These are phyloP conservation scores for Micropterix aruncella DNA, from an alignment of 2,888 invertebrate species.

Conservation along the genomic window DNA sequence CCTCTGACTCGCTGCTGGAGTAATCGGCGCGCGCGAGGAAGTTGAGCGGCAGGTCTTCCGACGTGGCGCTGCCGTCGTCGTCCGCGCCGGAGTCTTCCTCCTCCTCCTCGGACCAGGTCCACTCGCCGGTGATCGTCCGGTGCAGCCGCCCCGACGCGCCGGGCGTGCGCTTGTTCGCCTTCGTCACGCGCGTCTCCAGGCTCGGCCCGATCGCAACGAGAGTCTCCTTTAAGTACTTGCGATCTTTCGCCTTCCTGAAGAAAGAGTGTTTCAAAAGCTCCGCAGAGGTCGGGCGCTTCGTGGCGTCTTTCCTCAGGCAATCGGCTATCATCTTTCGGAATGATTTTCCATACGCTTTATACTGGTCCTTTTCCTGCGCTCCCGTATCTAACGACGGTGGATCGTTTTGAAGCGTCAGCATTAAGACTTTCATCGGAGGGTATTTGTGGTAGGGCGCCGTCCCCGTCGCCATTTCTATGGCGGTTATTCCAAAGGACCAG, in stretches of 20 bases:
- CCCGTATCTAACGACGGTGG: constrained; percentile 94
- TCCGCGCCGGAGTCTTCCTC: constrained; percentile 51
- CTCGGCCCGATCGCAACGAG: constrained; percentile 77
- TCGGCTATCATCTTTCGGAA: constrained; percentile 97
- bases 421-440: constrained; percentile 98
- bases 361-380: constrained; percentile 96
- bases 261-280: constrained; percentile 96
- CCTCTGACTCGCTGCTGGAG: constrained; percentile 38
- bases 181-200: constrained; percentile 84
- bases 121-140: constrained; percentile 90
- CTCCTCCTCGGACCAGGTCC: constrained; percentile 97
- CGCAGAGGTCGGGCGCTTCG: constrained; percentile 89
- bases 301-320: constrained; percentile 93
- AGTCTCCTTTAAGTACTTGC: constrained; percentile 77
- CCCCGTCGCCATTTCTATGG: constrained; percentile 97
- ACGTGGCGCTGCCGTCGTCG: constrained; percentile 34
- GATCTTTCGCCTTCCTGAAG: constrained; percentile 96
- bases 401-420: constrained; percentile 98
- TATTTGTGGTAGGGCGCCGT: constrained; percentile 99
- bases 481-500: constrained; percentile 84
- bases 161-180: constrained; percentile 70
- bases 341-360: constrained; percentile 95
- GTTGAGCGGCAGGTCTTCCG: constrained; percentile 43
- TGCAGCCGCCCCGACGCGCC: constrained; percentile 77
- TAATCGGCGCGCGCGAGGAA: constrained; percentile 42